Conservation (phyloP, 2,113 vertebrate species). For the Passer montanus region DNA sequence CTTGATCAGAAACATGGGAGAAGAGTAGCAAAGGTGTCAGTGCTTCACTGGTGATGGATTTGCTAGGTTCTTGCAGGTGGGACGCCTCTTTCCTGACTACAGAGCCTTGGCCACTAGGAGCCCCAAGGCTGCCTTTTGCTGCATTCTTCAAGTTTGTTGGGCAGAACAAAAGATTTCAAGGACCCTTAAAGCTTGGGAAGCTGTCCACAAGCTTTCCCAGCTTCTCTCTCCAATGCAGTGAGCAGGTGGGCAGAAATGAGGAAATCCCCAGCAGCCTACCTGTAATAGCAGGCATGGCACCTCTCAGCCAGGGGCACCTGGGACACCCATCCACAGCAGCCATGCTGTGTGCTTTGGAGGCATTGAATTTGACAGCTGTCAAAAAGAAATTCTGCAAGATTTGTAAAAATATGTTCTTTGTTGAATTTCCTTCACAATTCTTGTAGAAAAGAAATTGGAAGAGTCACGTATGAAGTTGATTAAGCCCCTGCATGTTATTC, state of each 20-base stretch:
- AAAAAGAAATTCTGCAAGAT: background rate
- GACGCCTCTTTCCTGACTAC: background rate
- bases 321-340: background rate
- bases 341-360: rapidly evolving
- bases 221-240: background rate
- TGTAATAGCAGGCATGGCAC: background rate
- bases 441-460: background rate
- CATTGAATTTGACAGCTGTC: background rate
- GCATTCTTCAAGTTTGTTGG: background rate
- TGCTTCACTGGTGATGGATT: background rate
- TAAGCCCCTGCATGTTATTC: background rate
- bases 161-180: background rate
- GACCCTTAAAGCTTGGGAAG: background rate
- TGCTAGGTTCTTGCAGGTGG: background rate
- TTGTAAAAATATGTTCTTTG: background rate
- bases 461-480: rapidly evolving
- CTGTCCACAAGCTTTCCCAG: background rate
- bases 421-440: background rate
- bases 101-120: background rate
- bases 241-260: background rate
- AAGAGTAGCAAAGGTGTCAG: background rate
- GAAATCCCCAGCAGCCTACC: background rate
- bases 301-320: rapidly evolving
- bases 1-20: background rate
- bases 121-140: background rate